Percentiles rank a stretch among this genome's conserved stretches.
phyloP scores from a whole-genome alignment of 1,140 invertebrate species.

The Pseudoatta argentina region DNA sequence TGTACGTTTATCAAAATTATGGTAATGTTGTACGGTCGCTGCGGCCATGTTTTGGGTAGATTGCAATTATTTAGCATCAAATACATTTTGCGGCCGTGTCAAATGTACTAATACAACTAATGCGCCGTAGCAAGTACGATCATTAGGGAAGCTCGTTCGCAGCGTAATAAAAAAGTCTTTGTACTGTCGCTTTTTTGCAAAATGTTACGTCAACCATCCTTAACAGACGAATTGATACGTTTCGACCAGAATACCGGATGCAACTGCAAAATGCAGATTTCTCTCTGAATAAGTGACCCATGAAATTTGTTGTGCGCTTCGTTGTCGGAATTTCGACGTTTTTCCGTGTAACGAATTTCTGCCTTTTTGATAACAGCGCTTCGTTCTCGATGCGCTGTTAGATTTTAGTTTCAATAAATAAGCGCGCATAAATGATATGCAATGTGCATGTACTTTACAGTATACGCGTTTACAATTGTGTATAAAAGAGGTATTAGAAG shows the following conservation, averaged over 20 bases:
- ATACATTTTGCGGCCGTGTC: slow-evolving; percentile 68
- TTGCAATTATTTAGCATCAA: slow-evolving; percentile 75
- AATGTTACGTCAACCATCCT: slow-evolving; percentile 23
- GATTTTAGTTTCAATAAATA: slow-evolving; percentile 39
- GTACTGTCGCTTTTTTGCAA: background rate
- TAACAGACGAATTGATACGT: slow-evolving; percentile 26
- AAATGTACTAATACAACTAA: slow-evolving; percentile 73
- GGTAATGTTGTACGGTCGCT: slow-evolving; percentile 72
- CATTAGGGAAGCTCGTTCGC: slow-evolving; percentile 67
- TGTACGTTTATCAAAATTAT: slow-evolving; percentile 75
- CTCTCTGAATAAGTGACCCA: slow-evolving; percentile 22
- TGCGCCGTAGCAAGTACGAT: slow-evolving; percentile 72
- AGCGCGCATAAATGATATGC: background rate
- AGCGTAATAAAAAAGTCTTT: slow-evolving; percentile 12
- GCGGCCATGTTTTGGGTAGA: slow-evolving; percentile 65
- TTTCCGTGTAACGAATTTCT: slow-evolving; percentile 14
- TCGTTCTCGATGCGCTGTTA: background rate
- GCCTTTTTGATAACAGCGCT: background rate
- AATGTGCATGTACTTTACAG: background rate
- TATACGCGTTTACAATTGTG: background rate
- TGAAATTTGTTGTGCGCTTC: slow-evolving; percentile 14
- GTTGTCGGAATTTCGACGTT: slow-evolving; percentile 20
- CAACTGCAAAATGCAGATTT: slow-evolving; percentile 36
- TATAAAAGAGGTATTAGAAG: background rate
- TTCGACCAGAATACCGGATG: slow-evolving; percentile 6